Percentiles rank a stretch among this genome's conserved stretches.
These are phyloP conservation scores for Pionites leucogaster DNA, from an alignment of 2,113 vertebrate species.

Conservation along the genomic window DNA sequence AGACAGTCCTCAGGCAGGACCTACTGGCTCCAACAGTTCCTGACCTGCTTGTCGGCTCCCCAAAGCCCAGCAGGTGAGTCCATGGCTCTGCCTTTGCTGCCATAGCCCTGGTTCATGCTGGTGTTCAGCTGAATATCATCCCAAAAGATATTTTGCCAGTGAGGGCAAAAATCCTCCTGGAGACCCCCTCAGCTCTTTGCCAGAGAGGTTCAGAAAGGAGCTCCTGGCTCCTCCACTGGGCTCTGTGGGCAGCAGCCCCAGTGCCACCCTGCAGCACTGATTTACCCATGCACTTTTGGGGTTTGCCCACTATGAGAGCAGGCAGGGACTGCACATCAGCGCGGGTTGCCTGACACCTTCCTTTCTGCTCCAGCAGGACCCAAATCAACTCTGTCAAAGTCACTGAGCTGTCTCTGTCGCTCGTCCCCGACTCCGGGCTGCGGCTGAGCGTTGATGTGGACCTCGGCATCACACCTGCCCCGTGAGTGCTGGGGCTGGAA, in stretches of 20 bases:
- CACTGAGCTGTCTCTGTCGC: neutral
- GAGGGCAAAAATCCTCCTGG: neutral
- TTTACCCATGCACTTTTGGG: accelerated
- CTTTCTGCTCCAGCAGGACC: neutral
- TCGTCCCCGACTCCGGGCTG: neutral
- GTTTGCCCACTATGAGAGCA: neutral
- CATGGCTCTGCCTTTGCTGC: neutral
- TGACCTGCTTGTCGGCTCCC: neutral
- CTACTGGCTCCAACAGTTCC: neutral
- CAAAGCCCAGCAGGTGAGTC: neutral
- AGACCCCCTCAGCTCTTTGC: neutral
- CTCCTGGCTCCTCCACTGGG: neutral
- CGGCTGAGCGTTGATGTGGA: neutral
- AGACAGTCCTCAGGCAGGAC: neutral
- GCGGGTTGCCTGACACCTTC: neutral
- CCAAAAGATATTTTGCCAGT: neutral
- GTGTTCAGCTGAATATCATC: accelerated
- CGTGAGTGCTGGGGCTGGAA: neutral
- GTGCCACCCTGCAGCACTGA: accelerated
- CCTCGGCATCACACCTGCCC: neutral
- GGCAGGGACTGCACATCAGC: accelerated
- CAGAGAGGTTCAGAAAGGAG: neutral
- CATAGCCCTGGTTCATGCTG: accelerated
- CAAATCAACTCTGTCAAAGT: neutral
- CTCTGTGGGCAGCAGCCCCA: neutral